Evolutionary conservation across 2,888 invertebrate genomes (phyloP).

Genomic region (Tortricodes alternella): DNA sequence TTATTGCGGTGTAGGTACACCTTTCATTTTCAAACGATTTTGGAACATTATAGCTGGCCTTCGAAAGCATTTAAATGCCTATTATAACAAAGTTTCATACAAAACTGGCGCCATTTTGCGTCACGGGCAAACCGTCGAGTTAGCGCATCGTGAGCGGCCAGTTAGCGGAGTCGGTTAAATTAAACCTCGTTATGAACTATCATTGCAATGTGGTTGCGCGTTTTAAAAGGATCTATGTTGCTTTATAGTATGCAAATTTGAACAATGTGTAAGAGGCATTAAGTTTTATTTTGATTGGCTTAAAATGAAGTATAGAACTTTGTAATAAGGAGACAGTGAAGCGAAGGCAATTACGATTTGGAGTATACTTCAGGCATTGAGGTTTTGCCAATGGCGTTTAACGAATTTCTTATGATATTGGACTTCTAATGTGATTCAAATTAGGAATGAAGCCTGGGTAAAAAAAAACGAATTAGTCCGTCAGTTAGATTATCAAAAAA

Average conservation of each 20-base stretch:
- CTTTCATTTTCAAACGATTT: slow-evolving; percentile 7
- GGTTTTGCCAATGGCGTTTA: too few species aligned
- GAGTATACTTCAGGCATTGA: background rate
- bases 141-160: slow-evolving; percentile 29
- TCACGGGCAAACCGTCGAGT: background rate
- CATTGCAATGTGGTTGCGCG: slow-evolving; percentile 3
- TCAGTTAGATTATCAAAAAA: too few species aligned
- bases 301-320: background rate
- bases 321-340: background rate
- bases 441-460: too few species aligned
- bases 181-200: slow-evolving; percentile 16
- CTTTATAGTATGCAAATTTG: background rate
- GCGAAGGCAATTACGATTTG: background rate
- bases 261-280: background rate
- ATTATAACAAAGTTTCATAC: background rate
- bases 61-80: background rate
- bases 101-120: background rate
- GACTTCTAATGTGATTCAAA: too few species aligned
- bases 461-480: too few species aligned
- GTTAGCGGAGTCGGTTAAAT: slow-evolving; percentile 31
- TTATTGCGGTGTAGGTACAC: too few species aligned
- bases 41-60: slow-evolving; percentile 9
- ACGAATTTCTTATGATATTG: too few species aligned
- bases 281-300: background rate
- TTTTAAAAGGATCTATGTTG: background rate